A percentile compares a stretch with the other conserved stretches of the same genome.
Conservation (phyloP, 2,797 vertebrate genomes). For the Arremon aurantiirostris region DNA sequence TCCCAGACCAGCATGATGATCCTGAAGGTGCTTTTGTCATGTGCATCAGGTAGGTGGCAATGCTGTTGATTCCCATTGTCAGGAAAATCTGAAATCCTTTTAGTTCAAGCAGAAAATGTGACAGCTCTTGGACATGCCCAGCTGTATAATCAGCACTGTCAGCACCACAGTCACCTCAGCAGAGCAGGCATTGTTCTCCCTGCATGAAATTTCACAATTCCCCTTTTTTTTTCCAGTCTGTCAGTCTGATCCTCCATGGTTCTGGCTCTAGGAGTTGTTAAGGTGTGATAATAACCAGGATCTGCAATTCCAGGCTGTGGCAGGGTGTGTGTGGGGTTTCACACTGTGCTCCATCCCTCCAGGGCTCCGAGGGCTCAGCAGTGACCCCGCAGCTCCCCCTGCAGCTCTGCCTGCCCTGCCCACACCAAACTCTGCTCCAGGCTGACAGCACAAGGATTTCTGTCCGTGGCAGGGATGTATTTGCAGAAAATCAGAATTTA, state of each 20-base stretch:
- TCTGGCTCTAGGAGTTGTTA: neutral
- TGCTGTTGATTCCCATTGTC: neutral
- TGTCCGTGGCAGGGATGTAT: neutral
- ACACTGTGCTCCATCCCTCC: neutral
- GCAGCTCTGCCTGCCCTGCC: neutral
- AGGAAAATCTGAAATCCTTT: neutral
- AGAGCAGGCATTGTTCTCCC: neutral
- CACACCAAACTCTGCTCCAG: neutral
- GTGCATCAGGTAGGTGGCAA: neutral
- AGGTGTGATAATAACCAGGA: neutral
- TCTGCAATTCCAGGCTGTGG: neutral
- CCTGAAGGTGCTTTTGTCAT: neutral
- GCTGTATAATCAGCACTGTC: neutral
- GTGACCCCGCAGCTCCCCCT: neutral
- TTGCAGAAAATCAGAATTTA: neutral
- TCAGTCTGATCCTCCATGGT: neutral
- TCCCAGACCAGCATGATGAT: neutral
- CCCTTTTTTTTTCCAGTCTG: neutral
- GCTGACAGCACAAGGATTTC: neutral
- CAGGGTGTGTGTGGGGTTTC: neutral
- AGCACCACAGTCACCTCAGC: neutral
- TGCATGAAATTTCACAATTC: neutral
- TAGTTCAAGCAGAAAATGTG: neutral
- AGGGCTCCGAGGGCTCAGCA: neutral
- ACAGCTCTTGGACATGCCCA: neutral